phyloP scores from a whole-genome alignment of 2,888 invertebrate species.

The Omphaloscelis lunosa region DNA sequence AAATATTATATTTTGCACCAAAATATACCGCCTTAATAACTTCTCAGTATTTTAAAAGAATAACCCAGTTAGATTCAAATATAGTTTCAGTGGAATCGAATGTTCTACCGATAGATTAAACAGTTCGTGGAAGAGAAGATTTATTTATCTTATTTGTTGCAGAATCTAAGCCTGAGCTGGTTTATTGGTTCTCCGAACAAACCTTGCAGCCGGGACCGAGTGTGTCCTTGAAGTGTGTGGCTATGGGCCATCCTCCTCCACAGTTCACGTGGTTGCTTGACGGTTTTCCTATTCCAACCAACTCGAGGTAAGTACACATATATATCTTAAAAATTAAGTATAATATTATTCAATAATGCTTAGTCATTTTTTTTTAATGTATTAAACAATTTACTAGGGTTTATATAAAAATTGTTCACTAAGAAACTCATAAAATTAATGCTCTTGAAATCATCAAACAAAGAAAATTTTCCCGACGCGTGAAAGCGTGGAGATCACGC shows the following conservation, averaged over 20 bases:
- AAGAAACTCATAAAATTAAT: constrained; percentile 3
- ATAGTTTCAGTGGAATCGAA: constrained; percentile 29
- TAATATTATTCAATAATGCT: not conserved
- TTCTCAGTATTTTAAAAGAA: constrained; percentile 42
- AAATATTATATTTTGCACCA: constrained; percentile 21
- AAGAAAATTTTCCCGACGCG: constrained; percentile 16
- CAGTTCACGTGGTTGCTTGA: constrained; percentile 97
- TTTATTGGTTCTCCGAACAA: constrained; percentile 98
- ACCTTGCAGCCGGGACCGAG: constrained; percentile 97
- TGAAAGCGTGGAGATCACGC: constrained; percentile 20
- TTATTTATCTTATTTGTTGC: constrained; percentile 69
- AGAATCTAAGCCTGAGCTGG: constrained; percentile 97
- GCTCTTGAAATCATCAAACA: constrained; percentile 10
- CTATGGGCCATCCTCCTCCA: constrained; percentile 98
- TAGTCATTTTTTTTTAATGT: not conserved
- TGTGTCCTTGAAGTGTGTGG: constrained; percentile 97
- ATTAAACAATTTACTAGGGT: not conserved
- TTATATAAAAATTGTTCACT: not conserved
- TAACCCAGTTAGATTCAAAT: constrained; percentile 52
- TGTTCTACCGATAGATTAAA: constrained; percentile 28
- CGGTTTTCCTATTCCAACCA: constrained; percentile 95
- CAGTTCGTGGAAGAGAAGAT: constrained; percentile 8
- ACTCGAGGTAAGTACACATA: constrained; percentile 90
- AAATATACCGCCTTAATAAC: constrained; percentile 26
- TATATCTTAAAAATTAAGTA: not conserved